phyloP scores from a whole-genome alignment of 2,113 vertebrate genomes.

The Platycercus adscitus region DNA sequence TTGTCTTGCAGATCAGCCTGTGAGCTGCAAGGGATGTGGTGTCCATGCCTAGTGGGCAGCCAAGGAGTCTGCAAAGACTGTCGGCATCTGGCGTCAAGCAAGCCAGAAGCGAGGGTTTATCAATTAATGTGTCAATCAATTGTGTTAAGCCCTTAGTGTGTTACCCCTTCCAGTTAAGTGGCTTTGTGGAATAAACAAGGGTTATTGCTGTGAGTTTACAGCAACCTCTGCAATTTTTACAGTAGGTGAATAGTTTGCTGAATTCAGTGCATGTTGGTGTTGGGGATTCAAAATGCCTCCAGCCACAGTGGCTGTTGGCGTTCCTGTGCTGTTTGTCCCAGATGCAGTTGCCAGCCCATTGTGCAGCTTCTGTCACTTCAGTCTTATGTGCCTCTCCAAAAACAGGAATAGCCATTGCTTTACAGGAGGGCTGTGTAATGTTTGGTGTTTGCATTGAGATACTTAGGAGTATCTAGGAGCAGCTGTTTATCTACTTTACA shows the following conservation, averaged over 20 bases:
- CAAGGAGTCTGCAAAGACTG: not conserved
- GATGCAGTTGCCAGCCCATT: no score
- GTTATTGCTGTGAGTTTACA: not conserved
- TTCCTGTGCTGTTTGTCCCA: fast-evolving
- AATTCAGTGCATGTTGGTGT: fast-evolving
- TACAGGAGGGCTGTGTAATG: fast-evolving
- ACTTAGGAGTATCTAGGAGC: not conserved
- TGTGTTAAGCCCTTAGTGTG: not conserved
- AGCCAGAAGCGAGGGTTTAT: not conserved
- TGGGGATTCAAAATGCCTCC: not conserved
- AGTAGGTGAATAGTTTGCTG: not conserved
- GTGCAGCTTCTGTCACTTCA: not conserved
- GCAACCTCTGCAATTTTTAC: not conserved
- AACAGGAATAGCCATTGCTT: not conserved
- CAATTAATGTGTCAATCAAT: not conserved
- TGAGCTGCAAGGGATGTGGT: not conserved
- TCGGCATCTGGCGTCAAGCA: not conserved
- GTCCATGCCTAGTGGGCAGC: not conserved
- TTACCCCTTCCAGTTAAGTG: not conserved
- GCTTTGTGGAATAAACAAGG: constrained; percentile 4
- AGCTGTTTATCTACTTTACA: not conserved
- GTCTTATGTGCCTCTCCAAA: not conserved
- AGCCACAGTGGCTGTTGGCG: not conserved
- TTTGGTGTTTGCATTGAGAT: not conserved
- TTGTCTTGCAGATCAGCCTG: not conserved